Base-by-base conservation (phyloP, 2,888 invertebrate genomes). In the Schizotus pectinicornis region DNA sequence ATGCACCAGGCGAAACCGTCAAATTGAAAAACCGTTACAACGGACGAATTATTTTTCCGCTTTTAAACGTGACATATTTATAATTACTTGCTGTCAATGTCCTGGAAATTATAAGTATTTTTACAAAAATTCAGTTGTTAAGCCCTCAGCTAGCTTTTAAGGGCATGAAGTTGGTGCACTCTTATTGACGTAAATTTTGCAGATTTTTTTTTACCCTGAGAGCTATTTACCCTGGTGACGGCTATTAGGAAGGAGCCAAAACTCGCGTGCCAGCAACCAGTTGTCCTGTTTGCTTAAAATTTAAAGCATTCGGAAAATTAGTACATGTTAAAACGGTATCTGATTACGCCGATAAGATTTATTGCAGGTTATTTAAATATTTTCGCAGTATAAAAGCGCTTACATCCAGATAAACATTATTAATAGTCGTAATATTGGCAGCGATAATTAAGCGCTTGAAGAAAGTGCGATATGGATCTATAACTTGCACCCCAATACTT, bases 341-440 rank as follows among this genome's bases (percentile, higher is more conserved):
- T 56, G 55, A 56, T 56, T 56, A 56, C 49, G 7, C 9, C 12
- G 55, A 56, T 48, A 37, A 8, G 38, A 56, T 56, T 56, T 56
- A 56, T 56, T 42, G 43, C 55, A 8, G 37, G 11, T 42, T 56
- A 56, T 56, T 56, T 56, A 56, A 56, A 56, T 56, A 55, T 54
- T 47, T 48, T 12, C 14, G 46, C 46, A 32, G 9, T 6, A 9
- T 41, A 52, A 52, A 43, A 32, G 30, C 32, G 3, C 49, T 49
- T 14, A 32, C 12, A 56, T 56, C 55, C 41, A 36, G 55, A 56
- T 56, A 56, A 41, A 37, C 49, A 56, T 56, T 56, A 56, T 56
- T 56, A 42, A 56, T 56, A 33, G 43, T 38, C 36, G 36, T 22
- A 48, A 31, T 49, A 56, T 41, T 41, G 42, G 43, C 43, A 37